Percentiles rank a stretch among this genome's conserved stretches.
These are phyloP conservation scores for Polypedilum vanderplanki DNA, from an alignment of 1,140 invertebrate species.

Conservation along the genomic window DNA sequence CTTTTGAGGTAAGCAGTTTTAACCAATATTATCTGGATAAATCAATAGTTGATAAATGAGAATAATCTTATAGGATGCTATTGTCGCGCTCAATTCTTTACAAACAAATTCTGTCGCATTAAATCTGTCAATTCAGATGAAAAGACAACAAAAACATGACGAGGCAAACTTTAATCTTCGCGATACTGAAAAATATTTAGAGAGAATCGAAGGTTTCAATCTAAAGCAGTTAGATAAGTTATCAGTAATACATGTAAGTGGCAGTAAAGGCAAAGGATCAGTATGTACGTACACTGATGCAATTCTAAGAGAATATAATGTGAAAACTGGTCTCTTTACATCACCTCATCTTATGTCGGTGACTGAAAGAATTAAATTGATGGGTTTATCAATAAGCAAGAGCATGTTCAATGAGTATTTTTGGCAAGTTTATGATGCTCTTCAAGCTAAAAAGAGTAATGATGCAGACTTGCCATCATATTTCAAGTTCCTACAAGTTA, in stretches of 20 bases:
- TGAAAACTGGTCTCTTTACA: conserved; percentile 89
- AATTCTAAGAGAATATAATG: conserved; percentile 77
- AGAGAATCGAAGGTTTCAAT: conserved; percentile 55
- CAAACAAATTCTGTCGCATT: conserved; percentile 62
- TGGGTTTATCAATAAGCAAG: conserved; percentile 70
- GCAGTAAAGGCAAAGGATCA: conserved; percentile 94
- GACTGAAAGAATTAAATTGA: conserved; percentile 85
- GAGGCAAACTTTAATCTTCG: conserved; percentile 34
- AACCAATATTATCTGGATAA: no score
- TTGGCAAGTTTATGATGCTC: conserved; percentile 66
- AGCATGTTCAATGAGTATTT: conserved; percentile 73
- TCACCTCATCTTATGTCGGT: conserved; percentile 92
- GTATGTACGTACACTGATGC: conserved; percentile 90
- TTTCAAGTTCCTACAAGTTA: conserved; percentile 88
- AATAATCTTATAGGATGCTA: conserved; percentile 52
- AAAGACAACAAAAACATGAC: conserved; percentile 39
- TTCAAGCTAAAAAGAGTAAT: conserved; percentile 50
- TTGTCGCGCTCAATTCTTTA: conserved; percentile 56
- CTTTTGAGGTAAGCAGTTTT: no score
- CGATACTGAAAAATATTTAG: conserved; percentile 52
- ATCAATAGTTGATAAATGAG: no score
- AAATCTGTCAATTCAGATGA: conserved; percentile 45
- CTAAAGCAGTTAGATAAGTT: conserved; percentile 58
- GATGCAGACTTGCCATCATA: conserved; percentile 81
- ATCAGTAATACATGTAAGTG: conserved; percentile 86